These are phyloP conservation scores for Pygoscelis antarcticus DNA, from an alignment of 2,113 vertebrate genomes.

Conservation along the genomic window DNA sequence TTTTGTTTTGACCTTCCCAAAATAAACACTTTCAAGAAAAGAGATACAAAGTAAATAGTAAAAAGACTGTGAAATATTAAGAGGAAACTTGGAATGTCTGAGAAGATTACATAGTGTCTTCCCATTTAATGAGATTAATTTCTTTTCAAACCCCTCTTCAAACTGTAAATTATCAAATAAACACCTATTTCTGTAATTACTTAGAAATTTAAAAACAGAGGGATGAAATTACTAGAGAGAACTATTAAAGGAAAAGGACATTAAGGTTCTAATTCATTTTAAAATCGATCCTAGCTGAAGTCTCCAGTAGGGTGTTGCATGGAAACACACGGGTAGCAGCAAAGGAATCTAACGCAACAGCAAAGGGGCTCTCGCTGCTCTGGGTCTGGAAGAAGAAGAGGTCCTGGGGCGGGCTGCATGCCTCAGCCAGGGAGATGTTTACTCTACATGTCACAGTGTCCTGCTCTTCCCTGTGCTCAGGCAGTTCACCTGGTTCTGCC, in stretches of 20 bases:
- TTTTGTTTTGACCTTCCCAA: conserved; percentile 65
- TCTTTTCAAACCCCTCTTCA: conserved; percentile 25
- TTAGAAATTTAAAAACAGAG: neutral
- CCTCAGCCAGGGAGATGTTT: neutral
- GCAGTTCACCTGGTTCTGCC: neutral
- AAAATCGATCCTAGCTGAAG: neutral
- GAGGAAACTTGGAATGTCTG: conserved; percentile 35
- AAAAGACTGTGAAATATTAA: conserved; percentile 48
- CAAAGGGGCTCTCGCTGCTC: neutral
- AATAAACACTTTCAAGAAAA: conserved; percentile 60
- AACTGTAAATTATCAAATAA: conserved; percentile 25
- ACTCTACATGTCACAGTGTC: neutral
- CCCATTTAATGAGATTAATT: conserved; percentile 4
- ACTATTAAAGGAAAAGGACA: neutral
- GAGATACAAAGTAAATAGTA: conserved; percentile 66
- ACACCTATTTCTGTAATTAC: neutral
- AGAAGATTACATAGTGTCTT: conserved; percentile 44
- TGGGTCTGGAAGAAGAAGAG: neutral
- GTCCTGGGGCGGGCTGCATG: neutral
- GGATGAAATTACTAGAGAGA: neutral
- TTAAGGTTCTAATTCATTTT: neutral
- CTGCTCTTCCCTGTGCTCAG: neutral
- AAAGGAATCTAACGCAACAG: neutral
- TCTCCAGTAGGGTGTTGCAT: neutral
- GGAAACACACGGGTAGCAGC: neutral